Base-by-base conservation (phyloP, 1,140 invertebrate species). In the Hyposmocoma kahamanoa region DNA sequence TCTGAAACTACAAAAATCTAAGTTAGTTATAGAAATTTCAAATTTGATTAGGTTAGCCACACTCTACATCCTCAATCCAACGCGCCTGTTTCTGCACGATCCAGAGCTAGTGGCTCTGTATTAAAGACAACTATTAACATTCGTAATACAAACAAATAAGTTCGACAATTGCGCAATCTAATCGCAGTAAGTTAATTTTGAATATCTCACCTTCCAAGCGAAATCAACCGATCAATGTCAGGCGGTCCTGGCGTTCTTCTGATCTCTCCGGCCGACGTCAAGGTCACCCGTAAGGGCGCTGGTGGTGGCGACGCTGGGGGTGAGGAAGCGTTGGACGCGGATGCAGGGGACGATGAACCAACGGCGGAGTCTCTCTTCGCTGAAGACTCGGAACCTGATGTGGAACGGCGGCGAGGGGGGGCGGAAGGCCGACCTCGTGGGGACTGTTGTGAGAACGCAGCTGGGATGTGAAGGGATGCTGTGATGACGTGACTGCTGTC, bases 381-480 rank as follows among this genome's bases (percentile, higher is more conserved):
- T 3, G 69, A 75, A 2, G 73, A 71, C 13, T 72, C 73, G 1
- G 73, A 78, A 32, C 74, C 74, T n/a, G 78, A 79, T 1, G 74
- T 65, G 26, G 76, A 79, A 15, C 72, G 60, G 1, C 71, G 60
- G 4, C 71, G 56, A 17, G 71, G 59, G 0, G 70, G 66, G 38
- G 68, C 47, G 8, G 63, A 47, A 53, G 64, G 38, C 22, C 53
- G 11, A 45, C 56, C 34, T 48, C 49, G 42, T 72, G 52, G 38
- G 18, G 19, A 22, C 17, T 10, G 32, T 36, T n/a, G 42, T 50
- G 67, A 15, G 70, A 88, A 85, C 45, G 86, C 73, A 17, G 84
- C 86, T 1, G 93, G 92, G 71, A 95, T 93, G 52, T 92, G 94
- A 3, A 96, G 87, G 59, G 92, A 94, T 0, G 93, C 94, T 1